phyloP scores from a whole-genome alignment of 2,888 invertebrate genomes.

The Oscheius sp. region DNA sequence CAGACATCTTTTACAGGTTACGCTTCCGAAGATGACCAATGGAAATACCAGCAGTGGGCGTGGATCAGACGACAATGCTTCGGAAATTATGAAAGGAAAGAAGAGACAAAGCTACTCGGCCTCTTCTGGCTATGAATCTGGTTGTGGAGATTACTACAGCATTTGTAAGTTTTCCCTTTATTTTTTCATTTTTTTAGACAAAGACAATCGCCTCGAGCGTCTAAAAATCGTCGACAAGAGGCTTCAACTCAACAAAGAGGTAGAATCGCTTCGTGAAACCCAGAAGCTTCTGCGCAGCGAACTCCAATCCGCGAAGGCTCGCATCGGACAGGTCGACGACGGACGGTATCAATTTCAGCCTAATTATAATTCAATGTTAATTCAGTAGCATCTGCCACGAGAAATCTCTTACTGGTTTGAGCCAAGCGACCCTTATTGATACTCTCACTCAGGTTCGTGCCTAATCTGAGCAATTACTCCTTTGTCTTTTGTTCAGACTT shows the following conservation, averaged over 20 bases:
- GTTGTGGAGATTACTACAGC: conserved; percentile 52
- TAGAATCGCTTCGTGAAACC: conserved; percentile 44
- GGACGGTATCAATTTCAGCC: conserved; percentile 43
- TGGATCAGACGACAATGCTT: conserved; percentile 39
- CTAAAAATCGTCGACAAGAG: conserved; percentile 19
- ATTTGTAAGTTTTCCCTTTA: conserved; percentile 38
- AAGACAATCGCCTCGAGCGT: conserved; percentile 28
- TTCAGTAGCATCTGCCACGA: conserved; percentile 31
- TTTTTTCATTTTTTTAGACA: conserved; percentile 11
- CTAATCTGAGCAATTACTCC: not conserved
- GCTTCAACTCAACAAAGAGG: conserved; percentile 38
- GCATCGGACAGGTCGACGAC: conserved; percentile 70
- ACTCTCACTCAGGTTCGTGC: conserved; percentile 36
- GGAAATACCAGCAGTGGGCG: conserved; percentile 48
- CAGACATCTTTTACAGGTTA: conserved; percentile 32
- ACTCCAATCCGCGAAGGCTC: conserved; percentile 74
- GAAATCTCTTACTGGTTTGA: conserved; percentile 39
- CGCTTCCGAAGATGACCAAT: conserved; percentile 40
- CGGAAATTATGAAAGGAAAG: conserved; percentile 33
- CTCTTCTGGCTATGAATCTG: conserved; percentile 54
- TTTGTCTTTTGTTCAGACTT: not conserved
- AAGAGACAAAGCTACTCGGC: conserved; percentile 57
- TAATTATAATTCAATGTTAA: not conserved
- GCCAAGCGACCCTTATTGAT: conserved; percentile 45
- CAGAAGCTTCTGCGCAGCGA: conserved; percentile 73